phyloP scores from a whole-genome alignment of 2,113 vertebrate species.

The Brachyistius frenatus region DNA sequence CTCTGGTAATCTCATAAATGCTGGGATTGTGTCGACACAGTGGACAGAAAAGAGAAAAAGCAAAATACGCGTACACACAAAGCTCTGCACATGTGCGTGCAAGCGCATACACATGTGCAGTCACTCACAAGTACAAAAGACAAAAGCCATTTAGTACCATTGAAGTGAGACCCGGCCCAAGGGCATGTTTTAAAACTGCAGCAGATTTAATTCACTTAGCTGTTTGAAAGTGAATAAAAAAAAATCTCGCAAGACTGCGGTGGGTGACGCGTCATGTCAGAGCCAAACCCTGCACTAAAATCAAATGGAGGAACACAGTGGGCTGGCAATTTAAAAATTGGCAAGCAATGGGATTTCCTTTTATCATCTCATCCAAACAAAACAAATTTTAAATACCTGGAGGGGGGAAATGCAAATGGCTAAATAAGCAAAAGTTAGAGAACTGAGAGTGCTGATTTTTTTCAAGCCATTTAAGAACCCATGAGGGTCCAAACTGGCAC shows the following conservation, averaged over 20 bases:
- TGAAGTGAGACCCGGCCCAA: conserved; percentile 67
- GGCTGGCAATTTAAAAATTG: conserved; percentile 44
- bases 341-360: conserved; percentile 38
- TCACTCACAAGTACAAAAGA: conserved; percentile 49
- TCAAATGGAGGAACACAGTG: conserved; percentile 35
- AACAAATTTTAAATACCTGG: conserved; percentile 37
- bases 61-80: conserved; percentile 50
- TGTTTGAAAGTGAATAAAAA: conserved; percentile 55
- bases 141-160: conserved; percentile 63
- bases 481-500: not conserved
- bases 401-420: conserved; percentile 19
- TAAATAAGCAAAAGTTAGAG: conserved; percentile 17
- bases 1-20: conserved; percentile 84
- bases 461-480: conserved; percentile 1
- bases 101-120: conserved; percentile 28
- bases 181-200: conserved; percentile 70
- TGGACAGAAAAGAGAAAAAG: conserved; percentile 61
- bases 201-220: conserved; percentile 78
- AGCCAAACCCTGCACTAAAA: conserved; percentile 53
- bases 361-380: conserved; percentile 43
- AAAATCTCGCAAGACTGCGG: conserved; percentile 36
- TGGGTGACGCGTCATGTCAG: conserved; percentile 53
- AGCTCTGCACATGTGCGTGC: not conserved
- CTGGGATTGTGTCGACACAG: conserved; percentile 75
- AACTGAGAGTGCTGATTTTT: conserved; percentile 4